Percentiles rank a stretch among this genome's conserved stretches.
These are phyloP conservation scores for Antidorcas marsupialis DNA, from an alignment of 2,113 vertebrate species.

Conservation along the genomic window DNA sequence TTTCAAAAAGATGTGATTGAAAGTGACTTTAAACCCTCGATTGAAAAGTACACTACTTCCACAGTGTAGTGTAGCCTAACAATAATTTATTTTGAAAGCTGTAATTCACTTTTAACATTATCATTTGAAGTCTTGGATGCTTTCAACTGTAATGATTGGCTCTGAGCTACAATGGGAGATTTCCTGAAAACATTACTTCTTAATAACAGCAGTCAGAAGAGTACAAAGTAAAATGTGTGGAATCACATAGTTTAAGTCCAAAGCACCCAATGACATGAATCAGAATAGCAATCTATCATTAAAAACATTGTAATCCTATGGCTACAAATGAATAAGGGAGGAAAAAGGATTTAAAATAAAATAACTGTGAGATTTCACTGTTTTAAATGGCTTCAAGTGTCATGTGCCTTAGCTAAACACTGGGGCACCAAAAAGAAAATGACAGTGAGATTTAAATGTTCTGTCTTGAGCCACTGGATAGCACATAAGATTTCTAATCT, in stretches of 20 bases:
- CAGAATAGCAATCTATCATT: slow-evolving; percentile 42
- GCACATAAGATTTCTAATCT: not conserved
- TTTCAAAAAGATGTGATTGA: not conserved
- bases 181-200: slow-evolving; percentile 40
- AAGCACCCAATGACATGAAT: not conserved
- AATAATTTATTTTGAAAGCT: slow-evolving; percentile 69
- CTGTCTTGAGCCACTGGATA: not conserved
- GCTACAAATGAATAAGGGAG: not conserved
- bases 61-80: not conserved
- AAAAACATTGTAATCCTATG: not conserved
- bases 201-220: slow-evolving; percentile 45
- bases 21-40: slow-evolving; percentile 25
- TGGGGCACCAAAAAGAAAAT: not conserved
- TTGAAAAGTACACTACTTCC: not conserved
- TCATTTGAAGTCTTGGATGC: slow-evolving; percentile 47
- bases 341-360: not conserved
- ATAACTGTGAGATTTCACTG: not conserved
- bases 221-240: slow-evolving; percentile 34
- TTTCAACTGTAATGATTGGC: slow-evolving; percentile 55
- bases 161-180: slow-evolving; percentile 33
- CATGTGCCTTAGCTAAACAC: not conserved
- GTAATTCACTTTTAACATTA: slow-evolving; percentile 63
- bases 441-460: not conserved
- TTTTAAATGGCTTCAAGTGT: not conserved
- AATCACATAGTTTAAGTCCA: slow-evolving; percentile 29